Evolutionary conservation across 2,797 vertebrate species (phyloP).

Genomic region (Mallotus villosus): DNA sequence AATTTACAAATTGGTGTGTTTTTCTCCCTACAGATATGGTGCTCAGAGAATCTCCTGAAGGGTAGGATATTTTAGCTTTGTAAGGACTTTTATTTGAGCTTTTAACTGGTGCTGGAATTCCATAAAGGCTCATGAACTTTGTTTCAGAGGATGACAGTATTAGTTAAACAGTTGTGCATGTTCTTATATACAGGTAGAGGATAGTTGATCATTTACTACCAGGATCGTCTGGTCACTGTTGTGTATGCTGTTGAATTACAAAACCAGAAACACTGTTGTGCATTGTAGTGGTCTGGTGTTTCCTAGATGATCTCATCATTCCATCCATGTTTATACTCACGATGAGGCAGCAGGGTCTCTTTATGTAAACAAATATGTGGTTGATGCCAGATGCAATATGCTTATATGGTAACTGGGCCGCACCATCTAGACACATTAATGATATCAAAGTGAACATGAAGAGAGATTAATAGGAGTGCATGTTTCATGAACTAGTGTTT

Average conservation of each 20-base stretch:
- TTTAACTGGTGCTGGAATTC: not conserved
- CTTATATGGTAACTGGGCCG: not conserved
- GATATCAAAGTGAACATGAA: not conserved
- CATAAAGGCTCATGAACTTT: not conserved
- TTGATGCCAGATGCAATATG: not conserved
- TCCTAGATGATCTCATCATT: not conserved
- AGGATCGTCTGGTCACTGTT: not conserved
- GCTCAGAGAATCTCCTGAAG: conserved; percentile 41
- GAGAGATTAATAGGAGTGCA: not conserved
- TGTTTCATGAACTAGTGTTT: not conserved
- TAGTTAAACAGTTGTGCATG: conserved; percentile 1
- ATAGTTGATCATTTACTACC: conserved; percentile 3
- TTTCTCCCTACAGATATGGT: conserved; percentile 39
- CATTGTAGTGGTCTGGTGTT: not conserved
- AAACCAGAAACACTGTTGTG: not conserved
- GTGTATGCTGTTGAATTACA: not conserved
- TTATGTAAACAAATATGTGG: not conserved
- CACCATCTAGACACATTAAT: not conserved
- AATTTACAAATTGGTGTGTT: not conserved
- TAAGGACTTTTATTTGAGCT: not conserved
- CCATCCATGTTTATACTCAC: no score
- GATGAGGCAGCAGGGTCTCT: not conserved
- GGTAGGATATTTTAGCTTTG: conserved; percentile 35
- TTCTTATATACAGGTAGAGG: not conserved
- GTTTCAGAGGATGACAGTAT: not conserved